Percentiles rank a stretch among this genome's conserved stretches.
Conservation (phyloP, 2,888 invertebrate species). For the Lagria hirta region DNA sequence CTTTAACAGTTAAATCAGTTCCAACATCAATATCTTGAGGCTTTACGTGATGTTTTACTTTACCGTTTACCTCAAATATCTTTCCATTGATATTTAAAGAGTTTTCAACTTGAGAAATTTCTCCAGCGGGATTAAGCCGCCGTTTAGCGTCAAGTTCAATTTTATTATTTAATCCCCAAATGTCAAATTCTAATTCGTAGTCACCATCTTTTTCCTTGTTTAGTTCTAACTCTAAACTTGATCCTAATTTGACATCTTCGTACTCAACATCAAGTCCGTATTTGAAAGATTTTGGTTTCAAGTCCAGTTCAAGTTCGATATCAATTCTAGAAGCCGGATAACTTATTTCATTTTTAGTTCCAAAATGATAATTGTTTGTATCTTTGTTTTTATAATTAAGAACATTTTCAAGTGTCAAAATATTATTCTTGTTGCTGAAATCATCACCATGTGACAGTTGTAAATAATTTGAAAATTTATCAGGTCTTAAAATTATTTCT, state of each 20-base stretch:
- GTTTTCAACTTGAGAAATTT: slow-evolving; percentile 64
- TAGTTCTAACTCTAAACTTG: slow-evolving; percentile 46
- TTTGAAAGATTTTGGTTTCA: slow-evolving; percentile 60
- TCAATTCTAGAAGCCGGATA: slow-evolving; percentile 56
- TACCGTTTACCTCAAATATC: slow-evolving; percentile 64
- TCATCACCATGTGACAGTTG: slow-evolving; percentile 65
- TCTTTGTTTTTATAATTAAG: slow-evolving; percentile 35
- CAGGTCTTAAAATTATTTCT: slow-evolving; percentile 45
- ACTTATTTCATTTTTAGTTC: slow-evolving; percentile 59
- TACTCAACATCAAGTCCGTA: slow-evolving; percentile 62
- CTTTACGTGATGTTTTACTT: slow-evolving; percentile 59
- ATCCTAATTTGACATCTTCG: slow-evolving; percentile 60
- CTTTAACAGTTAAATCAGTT: slow-evolving; percentile 59
- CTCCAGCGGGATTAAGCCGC: slow-evolving; percentile 58
- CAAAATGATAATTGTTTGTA: slow-evolving; percentile 54
- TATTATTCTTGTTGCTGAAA: slow-evolving; percentile 59
- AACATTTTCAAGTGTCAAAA: slow-evolving; percentile 53
- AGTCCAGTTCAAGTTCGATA: slow-evolving; percentile 57
- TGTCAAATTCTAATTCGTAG: slow-evolving; percentile 61
- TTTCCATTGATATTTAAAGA: slow-evolving; percentile 62
- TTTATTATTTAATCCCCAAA: slow-evolving; percentile 56
- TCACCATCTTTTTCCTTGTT: slow-evolving; percentile 54
- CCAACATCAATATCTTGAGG: slow-evolving; percentile 61
- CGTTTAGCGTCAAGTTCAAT: slow-evolving; percentile 61
- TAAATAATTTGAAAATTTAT: slow-evolving; percentile 35